A percentile compares a stretch with the other conserved stretches of the same genome.
Conservation (phyloP, 2,113 vertebrate genomes). For the Xenus cinereus region DNA sequence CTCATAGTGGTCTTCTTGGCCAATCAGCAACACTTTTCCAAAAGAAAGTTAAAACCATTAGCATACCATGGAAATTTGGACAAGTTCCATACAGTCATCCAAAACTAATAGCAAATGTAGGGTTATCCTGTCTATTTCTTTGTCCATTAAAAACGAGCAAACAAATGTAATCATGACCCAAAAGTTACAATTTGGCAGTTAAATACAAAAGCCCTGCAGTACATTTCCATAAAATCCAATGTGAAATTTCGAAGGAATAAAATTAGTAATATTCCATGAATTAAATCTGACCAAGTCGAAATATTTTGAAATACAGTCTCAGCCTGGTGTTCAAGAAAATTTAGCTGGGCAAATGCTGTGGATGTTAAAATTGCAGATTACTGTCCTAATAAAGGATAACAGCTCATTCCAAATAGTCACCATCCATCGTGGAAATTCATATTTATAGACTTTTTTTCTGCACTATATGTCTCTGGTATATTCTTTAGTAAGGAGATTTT, state of each 20-base stretch:
- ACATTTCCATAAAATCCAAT: neutral
- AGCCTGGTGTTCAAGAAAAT: neutral
- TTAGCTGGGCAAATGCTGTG: neutral
- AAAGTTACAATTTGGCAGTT: neutral
- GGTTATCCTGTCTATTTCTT: neutral
- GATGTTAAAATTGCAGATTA: neutral
- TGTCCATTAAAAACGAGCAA: neutral
- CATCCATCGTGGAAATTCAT: neutral
- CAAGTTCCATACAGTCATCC: neutral
- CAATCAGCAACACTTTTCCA: neutral
- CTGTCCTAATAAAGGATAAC: neutral
- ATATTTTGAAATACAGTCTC: neutral
- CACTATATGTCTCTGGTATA: neutral
- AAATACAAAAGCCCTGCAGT: neutral
- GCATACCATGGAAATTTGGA: neutral
- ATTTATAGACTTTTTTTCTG: neutral
- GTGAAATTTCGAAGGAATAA: neutral
- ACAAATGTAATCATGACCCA: rapidly evolving
- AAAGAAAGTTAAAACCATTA: neutral
- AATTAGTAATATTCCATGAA: neutral
- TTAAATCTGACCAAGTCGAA: neutral
- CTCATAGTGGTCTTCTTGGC: neutral
- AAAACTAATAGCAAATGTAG: neutral
- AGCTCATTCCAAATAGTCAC: neutral
- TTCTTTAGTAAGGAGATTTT: conserved; percentile 14